Evolutionary conservation across 2,113 vertebrate species (phyloP).

Genomic region (Cavia porcellus): DNA sequence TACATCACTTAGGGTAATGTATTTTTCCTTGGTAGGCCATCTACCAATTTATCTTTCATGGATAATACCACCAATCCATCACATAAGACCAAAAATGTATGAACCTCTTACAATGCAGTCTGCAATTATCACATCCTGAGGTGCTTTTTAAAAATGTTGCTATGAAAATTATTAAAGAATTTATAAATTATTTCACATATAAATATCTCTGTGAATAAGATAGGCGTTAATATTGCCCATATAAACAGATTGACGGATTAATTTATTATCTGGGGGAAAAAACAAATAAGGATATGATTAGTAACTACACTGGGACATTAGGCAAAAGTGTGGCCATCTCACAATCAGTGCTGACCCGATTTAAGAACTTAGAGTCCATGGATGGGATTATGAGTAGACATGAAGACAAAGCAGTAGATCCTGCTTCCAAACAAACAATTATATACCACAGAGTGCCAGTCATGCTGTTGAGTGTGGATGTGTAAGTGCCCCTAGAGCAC

Average conservation of each 20-base stretch:
- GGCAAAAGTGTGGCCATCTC: background rate
- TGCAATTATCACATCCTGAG: constrained; percentile 79
- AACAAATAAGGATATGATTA: background rate
- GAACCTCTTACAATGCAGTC: constrained; percentile 70
- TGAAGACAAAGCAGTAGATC: background rate
- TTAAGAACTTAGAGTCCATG: background rate
- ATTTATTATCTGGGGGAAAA: background rate
- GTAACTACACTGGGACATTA: background rate
- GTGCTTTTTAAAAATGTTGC: constrained; percentile 67
- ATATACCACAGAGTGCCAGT: background rate
- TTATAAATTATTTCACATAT: too few species aligned
- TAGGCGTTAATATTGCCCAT: background rate
- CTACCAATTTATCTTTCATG: too few species aligned
- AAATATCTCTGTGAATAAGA: background rate
- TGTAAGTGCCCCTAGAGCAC: background rate
- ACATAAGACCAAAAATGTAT: too few species aligned
- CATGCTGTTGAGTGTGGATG: background rate
- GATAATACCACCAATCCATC: too few species aligned
- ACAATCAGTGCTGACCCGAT: background rate
- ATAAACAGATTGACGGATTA: background rate
- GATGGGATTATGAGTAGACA: background rate
- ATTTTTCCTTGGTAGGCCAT: too few species aligned
- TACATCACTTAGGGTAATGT: too few species aligned
- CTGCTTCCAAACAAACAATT: background rate
- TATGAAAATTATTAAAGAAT: constrained; percentile 75